Conservation (phyloP, 1,140 invertebrate genomes). For the Pseudomyrmex pallidus region DNA sequence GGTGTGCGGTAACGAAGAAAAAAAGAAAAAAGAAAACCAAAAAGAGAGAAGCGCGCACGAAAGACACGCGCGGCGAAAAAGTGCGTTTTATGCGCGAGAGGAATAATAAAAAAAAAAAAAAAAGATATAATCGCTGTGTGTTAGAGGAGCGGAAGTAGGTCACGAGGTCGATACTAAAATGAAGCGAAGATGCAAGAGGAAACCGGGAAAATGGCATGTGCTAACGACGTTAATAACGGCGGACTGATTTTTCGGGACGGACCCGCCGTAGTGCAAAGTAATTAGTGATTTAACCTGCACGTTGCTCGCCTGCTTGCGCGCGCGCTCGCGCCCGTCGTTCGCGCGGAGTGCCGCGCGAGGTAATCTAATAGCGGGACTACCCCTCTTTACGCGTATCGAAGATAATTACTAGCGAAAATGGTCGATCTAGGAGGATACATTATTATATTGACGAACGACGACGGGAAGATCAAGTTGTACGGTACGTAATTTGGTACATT, state of each 20-base stretch:
- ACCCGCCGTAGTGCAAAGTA: conserved; percentile 49
- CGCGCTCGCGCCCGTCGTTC: conserved; percentile 5
- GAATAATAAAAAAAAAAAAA: not conserved
- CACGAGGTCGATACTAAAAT: conserved; percentile 63
- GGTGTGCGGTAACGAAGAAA: too few relatives aligned
- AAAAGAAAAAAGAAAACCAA: too few relatives aligned
- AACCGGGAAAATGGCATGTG: conserved; percentile 65
- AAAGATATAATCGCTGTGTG: conserved; percentile 56
- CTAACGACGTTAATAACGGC: conserved; percentile 64
- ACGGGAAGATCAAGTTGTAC: conserved; percentile 97
- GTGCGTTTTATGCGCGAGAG: conserved; percentile 40
- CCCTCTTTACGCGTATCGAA: conserved; percentile 35
- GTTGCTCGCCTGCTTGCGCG: conserved; percentile 12
- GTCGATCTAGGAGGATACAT: conserved; percentile 98
- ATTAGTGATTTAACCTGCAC: conserved; percentile 58
- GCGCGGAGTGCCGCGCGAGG: conserved; percentile 38
- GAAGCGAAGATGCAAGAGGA: conserved; percentile 66
- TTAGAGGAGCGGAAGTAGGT: conserved; percentile 56
- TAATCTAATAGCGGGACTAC: conserved; percentile 58
- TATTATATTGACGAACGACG: conserved; percentile 97
- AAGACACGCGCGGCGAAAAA: not conserved
- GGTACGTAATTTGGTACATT: conserved; percentile 88
- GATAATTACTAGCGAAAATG: conserved; percentile 84
- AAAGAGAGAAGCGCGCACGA: not conserved
- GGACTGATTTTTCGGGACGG: conserved; percentile 59